Evolutionary conservation across 2,888 invertebrate genomes (phyloP), one percentile per base, ranked within the genome.

Genomic region (Hylaea fasciaria): DNA sequence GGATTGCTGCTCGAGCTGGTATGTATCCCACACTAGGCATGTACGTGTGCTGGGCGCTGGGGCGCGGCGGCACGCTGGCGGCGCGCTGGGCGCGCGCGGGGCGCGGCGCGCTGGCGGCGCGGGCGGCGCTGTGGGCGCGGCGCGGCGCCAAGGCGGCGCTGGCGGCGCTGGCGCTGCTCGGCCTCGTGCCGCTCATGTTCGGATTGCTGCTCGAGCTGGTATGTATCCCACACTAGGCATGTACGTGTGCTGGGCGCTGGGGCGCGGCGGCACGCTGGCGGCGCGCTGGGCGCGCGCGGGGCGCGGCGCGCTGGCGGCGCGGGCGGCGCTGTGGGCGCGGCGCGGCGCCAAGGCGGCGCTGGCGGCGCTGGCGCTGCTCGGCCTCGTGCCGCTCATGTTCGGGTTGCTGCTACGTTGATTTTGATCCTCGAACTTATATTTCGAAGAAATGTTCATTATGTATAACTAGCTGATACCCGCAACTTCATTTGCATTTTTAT

Each of bases 331-430:
- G 67, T 97, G 96, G 96, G 93, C 94, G 12, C 90, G 95, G 0
- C 87, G 96, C 73, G 96, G 96, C 0, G 89, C 95, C 2, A 96
- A 97, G 69, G 96, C 96, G 10, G 94, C 96, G 0, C 91, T 86
- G 96, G 73, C 32, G 96, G 96, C 0, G 89, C 95, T 2, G 69
- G 96, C 96, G 10, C 93, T 96, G 0, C 91, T 97, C 16, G 98
- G 98, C 0, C 94, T 99, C 0, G 96, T 99, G 72, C 99, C 98
- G 0, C 93, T 98, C 56, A 93, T 99, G 69, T 97, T 98, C 79
- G 99, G 99, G 0, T 89, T 99, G 66, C 93, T 98, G 51, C 94
- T 99, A 98, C 79, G 99, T n/a, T n/a, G n/a, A n/a, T 99, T 0
- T 89, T 99, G 65, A 93, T 98, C 50, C 94, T 99, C 64, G 99